These are phyloP conservation scores for Patiria pectinifera DNA, from an alignment of 53 echinoderm and acorn worm species.

Conservation along the genomic window DNA sequence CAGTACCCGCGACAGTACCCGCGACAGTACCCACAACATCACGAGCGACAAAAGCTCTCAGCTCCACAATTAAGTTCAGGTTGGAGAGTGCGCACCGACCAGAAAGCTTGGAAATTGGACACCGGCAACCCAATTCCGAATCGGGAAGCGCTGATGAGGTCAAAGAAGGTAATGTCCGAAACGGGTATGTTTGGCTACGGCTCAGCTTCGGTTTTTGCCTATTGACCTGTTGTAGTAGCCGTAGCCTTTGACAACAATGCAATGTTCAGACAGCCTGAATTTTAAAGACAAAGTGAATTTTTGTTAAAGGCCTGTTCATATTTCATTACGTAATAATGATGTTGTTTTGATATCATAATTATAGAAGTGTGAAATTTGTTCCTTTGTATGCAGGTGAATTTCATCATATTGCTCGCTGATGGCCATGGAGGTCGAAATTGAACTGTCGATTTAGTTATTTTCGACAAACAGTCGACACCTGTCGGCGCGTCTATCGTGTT, in stretches of 20 bases:
- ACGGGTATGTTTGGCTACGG: too few species aligned
- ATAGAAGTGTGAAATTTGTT: not conserved
- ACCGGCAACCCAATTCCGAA: not conserved
- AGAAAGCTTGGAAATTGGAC: not conserved
- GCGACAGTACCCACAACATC: not conserved
- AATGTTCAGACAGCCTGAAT: too few species aligned
- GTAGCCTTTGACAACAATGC: not conserved
- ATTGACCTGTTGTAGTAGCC: not conserved
- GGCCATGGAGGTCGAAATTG: too few species aligned
- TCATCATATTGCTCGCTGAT: not conserved
- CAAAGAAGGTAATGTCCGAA: conserved; percentile 5
- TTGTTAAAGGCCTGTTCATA: not conserved
- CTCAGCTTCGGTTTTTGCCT: too few species aligned
- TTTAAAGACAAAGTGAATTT: too few species aligned
- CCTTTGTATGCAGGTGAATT: not conserved
- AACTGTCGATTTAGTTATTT: not conserved
- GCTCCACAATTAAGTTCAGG: not conserved
- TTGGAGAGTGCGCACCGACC: conserved; percentile 47
- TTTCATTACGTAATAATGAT: not conserved
- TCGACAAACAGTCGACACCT: not conserved
- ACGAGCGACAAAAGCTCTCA: not conserved
- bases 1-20: not conserved
- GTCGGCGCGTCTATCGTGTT: too few species aligned
- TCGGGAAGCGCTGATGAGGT: not conserved
- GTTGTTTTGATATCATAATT: not conserved